Evolutionary conservation across 2,113 vertebrate genomes (phyloP).

Genomic region (Xerus inauris): DNA sequence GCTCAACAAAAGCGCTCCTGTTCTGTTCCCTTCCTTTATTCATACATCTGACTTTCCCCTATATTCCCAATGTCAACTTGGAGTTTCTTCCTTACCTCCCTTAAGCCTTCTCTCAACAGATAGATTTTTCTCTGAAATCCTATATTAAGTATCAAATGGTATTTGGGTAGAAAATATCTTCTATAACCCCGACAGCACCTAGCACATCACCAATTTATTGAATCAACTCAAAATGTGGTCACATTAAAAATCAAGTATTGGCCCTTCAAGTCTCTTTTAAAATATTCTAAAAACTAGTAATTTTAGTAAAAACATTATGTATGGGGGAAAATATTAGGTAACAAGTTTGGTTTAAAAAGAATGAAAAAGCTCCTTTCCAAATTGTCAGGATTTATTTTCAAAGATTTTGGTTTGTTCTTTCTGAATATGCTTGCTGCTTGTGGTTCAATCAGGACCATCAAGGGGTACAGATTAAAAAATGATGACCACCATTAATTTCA

Average conservation of each 20-base stretch:
- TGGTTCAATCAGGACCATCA: conserved; percentile 8
- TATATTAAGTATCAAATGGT: background rate
- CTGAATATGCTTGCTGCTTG: conserved; percentile 3
- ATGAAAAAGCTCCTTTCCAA: conserved; percentile 38
- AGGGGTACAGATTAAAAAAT: background rate
- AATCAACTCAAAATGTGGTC: background rate
- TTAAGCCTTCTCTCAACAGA: background rate
- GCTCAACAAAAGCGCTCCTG: background rate
- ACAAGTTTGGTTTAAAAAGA: background rate
- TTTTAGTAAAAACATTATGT: background rate
- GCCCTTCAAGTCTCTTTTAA: background rate
- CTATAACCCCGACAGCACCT: background rate
- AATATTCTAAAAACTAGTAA: background rate
- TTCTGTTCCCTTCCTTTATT: background rate
- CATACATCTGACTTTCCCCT: background rate
- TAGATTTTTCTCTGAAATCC: background rate
- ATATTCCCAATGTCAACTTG: background rate
- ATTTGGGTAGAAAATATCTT: background rate
- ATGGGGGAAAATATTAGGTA: background rate
- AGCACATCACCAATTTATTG: background rate
- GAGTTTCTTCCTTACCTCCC: background rate
- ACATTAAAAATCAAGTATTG: background rate
- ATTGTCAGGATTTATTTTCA: conserved; percentile 21
- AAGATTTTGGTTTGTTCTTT: conserved; percentile 39
- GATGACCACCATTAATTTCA: background rate